These are phyloP conservation scores for Ochotona princeps DNA, from an alignment of 2,113 vertebrate genomes.

Conservation along the genomic window DNA sequence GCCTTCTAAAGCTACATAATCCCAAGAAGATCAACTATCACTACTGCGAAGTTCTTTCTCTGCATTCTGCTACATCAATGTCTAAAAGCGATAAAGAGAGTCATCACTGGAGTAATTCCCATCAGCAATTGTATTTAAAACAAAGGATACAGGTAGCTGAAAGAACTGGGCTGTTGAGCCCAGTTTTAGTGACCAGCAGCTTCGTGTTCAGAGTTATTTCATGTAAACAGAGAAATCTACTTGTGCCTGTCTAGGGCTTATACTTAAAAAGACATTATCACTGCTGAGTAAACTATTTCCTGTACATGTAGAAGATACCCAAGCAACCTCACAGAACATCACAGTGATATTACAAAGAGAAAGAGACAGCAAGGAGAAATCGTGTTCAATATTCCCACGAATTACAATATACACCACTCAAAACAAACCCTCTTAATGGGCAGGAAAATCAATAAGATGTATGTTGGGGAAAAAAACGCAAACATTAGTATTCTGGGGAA, in stretches of 20 bases:
- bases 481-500: background rate
- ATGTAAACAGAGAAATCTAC: background rate
- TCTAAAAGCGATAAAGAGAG: background rate
- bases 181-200: background rate
- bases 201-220: background rate
- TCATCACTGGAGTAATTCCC: background rate
- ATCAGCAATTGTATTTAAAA: background rate
- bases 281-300: background rate
- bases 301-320: background rate
- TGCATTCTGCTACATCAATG: background rate
- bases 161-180: background rate
- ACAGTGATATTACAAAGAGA: background rate
- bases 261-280: background rate
- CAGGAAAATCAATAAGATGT: background rate
- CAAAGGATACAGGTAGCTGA: background rate
- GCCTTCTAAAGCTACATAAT: constrained; percentile 62
- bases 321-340: background rate
- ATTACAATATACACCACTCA: background rate
- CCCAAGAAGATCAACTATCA: constrained; percentile 63
- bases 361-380: background rate
- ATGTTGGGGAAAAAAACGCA: background rate
- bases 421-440: background rate
- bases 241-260: background rate
- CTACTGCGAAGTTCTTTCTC: constrained; percentile 68
- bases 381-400: background rate